Conservation (phyloP, 2,888 invertebrate genomes). For the Chorisops tibialis region DNA sequence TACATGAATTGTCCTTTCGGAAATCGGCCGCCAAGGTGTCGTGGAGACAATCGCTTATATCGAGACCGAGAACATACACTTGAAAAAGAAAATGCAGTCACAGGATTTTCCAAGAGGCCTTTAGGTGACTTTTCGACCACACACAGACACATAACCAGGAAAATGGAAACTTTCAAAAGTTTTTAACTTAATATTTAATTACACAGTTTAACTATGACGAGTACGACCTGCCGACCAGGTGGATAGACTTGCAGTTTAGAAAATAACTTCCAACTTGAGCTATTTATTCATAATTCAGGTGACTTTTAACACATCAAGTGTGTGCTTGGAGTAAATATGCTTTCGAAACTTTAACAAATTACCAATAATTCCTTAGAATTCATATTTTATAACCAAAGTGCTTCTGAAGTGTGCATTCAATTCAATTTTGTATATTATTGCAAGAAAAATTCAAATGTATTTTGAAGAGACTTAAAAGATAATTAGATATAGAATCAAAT, state of each 20-base stretch:
- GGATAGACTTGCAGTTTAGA: not conserved
- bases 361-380: too few species aligned
- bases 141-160: not conserved
- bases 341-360: too few species aligned
- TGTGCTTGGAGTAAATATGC: not conserved
- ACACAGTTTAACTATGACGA: not conserved
- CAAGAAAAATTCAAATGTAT: too few species aligned
- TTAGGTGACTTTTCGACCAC: not conserved
- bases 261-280: not conserved
- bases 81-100: not conserved
- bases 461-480: too few species aligned
- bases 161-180: constrained; percentile 12
- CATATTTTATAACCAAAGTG: too few species aligned
- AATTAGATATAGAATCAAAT: too few species aligned
- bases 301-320: constrained; percentile 22
- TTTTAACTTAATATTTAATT: constrained; percentile 22
- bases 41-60: not conserved
- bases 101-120: not conserved
- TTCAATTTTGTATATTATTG: too few species aligned
- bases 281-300: constrained; percentile 9
- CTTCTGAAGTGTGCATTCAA: too few species aligned
- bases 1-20: not conserved
- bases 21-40: constrained; percentile 1
- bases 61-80: not conserved
- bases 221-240: not conserved